Conservation (phyloP, 2,888 invertebrate species). For the Tachina grossa region DNA sequence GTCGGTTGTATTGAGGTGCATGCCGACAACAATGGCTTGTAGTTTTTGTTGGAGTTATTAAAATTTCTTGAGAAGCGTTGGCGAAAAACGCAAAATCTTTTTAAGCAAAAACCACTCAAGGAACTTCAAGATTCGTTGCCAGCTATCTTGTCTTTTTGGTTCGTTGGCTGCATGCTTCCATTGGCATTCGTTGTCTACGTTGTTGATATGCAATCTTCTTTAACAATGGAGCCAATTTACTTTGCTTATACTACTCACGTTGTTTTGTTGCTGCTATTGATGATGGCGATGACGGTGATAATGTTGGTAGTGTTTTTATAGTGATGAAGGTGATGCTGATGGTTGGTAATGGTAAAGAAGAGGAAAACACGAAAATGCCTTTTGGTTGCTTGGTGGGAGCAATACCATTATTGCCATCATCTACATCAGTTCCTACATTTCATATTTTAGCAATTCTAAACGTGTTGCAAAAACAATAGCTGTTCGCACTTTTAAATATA, state of each 20-base stretch:
- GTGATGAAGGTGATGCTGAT: constrained; percentile 20
- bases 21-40: constrained; percentile 56
- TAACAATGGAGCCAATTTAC: constrained; percentile 69
- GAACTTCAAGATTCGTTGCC: constrained; percentile 20
- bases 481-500: constrained; percentile 79
- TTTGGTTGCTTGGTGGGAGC: constrained; percentile 63
- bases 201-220: constrained; percentile 61
- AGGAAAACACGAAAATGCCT: constrained; percentile 57
- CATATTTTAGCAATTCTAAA: constrained; percentile 82
- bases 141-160: constrained; percentile 30
- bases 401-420: constrained; percentile 44
- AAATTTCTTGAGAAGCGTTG: constrained; percentile 65
- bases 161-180: constrained; percentile 36
- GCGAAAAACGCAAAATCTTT: constrained; percentile 41
- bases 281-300: constrained; percentile 8
- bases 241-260: constrained; percentile 36
- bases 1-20: constrained; percentile 55
- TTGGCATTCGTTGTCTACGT: constrained; percentile 20
- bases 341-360: constrained; percentile 42
- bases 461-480: constrained; percentile 77
- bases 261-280: constrained; percentile 19
- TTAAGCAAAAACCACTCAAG: constrained; percentile 21
- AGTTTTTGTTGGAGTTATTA: constrained; percentile 55
- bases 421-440: constrained; percentile 74
- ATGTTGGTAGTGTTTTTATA: constrained; percentile 1